These are phyloP conservation scores for Pteruthius melanotis DNA, from an alignment of 2,113 vertebrate species.

Conservation along the genomic window DNA sequence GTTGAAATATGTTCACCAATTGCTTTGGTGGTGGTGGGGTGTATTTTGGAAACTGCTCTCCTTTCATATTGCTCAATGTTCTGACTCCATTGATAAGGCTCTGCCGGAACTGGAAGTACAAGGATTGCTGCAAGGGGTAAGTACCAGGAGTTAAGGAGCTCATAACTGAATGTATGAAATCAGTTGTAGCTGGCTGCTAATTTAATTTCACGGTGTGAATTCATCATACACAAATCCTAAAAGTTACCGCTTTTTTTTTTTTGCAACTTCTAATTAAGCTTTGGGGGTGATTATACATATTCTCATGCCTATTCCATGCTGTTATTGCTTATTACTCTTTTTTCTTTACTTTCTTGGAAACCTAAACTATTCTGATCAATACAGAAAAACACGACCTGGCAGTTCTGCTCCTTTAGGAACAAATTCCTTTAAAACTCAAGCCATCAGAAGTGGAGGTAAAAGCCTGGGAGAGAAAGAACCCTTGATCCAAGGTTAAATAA, in stretches of 20 bases:
- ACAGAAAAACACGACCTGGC: background rate
- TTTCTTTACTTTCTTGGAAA: background rate
- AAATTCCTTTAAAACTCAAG: background rate
- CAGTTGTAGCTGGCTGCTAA: background rate
- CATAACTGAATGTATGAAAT: background rate
- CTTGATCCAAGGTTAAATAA: background rate
- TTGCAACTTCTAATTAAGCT: background rate
- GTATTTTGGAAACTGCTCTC: background rate
- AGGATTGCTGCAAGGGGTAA: background rate
- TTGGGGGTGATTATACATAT: background rate
- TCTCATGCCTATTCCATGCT: background rate
- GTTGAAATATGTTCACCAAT: accelerated
- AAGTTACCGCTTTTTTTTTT: background rate
- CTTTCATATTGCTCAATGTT: background rate
- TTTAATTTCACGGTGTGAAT: background rate
- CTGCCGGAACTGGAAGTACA: background rate
- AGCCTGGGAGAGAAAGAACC: background rate
- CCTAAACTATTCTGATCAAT: background rate
- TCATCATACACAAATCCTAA: background rate
- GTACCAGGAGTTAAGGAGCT: background rate
- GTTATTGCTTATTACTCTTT: background rate
- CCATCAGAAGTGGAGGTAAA: background rate
- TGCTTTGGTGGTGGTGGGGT: background rate
- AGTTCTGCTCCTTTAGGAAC: background rate
- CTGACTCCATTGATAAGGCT: background rate